Evolutionary conservation across 2,888 invertebrate species (phyloP), one percentile per base, ranked within the genome.

Genomic region (Aspidapion aeneum): DNA sequence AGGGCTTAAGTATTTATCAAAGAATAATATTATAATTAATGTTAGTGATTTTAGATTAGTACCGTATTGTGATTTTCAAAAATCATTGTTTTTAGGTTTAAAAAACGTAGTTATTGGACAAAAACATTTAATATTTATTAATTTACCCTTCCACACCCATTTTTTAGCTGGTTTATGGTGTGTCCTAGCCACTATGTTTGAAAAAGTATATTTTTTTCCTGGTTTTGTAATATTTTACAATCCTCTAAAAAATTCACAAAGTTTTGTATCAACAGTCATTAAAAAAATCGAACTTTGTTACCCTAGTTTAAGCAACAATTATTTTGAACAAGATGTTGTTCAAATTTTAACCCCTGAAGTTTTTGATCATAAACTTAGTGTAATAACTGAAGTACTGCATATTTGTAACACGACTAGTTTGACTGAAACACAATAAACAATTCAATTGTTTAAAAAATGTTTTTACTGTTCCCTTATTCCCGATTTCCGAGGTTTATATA

Each of bases 401-500:
- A 52, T 60, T n/a, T 64, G 21, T 56, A 64, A 64, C 22, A 54
- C 18, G 35, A 3, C 35, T 3, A 12, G 3, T 35, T 35, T 35
- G 35, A 7, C 3, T 12, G 35, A 35, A 35, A 35, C 12, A 35
- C 12, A 7, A 3, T 35, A 35, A 35, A 35, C 12, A 35, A 35
- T 7, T 35, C 3, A 35, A 35, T 7, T 7, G 35, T 7, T 35
- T 12, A 35, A 3, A 35, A 35, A 35, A 35, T 12, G 5, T 35
- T 35, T 7, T 35, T 35, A 35, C 35, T 35, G 35, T 35, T 35
- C n/a, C n/a, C n/a, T 35, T 35, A 7, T 35, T 35, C 35, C 12
- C 35, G 12, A 35, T 35, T 79, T 97, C 97, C 0, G 98, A 98
- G 80, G 87, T 92, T 0, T 98, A 98, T 75, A 85, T 72, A 76